These are phyloP conservation scores for Brachypterus glaber DNA, from an alignment of 2,888 invertebrate genomes.

Conservation along the genomic window DNA sequence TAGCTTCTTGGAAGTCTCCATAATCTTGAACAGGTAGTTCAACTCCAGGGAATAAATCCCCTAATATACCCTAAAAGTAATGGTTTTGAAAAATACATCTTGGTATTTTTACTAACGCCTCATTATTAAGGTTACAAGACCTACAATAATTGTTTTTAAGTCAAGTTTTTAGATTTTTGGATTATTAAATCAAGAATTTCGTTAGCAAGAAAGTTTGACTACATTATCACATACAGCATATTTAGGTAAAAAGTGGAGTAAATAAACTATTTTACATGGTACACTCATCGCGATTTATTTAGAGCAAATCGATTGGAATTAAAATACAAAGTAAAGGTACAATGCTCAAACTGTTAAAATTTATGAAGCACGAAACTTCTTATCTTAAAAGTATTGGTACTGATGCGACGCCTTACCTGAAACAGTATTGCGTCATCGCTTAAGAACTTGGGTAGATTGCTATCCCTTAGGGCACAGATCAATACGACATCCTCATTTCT, in stretches of 20 bases:
- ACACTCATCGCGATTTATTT: too few relatives aligned
- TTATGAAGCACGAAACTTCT: not conserved
- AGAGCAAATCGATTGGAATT: too few relatives aligned
- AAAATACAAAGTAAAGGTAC: slow-evolving; percentile 8
- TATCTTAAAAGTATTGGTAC: not conserved
- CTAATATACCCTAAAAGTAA: slow-evolving; percentile 67
- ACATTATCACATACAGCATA: too few relatives aligned
- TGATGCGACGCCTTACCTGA: slow-evolving; percentile 40
- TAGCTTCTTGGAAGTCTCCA: slow-evolving; percentile 60
- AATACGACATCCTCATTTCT: slow-evolving; percentile 75
- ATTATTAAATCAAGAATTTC: too few relatives aligned
- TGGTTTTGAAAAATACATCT: too few relatives aligned
- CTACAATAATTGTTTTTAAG: too few relatives aligned
- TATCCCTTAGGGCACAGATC: slow-evolving; percentile 77
- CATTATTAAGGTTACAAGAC: too few relatives aligned
- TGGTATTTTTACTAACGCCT: too few relatives aligned
- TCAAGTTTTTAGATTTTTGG: too few relatives aligned
- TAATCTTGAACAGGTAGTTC: slow-evolving; percentile 71
- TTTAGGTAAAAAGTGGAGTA: too few relatives aligned
- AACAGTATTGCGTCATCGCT: slow-evolving; percentile 77
- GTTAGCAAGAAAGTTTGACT: too few relatives aligned
- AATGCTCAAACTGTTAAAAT: too few relatives aligned
- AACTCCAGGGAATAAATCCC: slow-evolving; percentile 83
- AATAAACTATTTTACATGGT: slow-evolving; percentile 1
- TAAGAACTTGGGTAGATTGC: slow-evolving; percentile 83